Conservation (phyloP, 1,140 invertebrate genomes). For the Pseudomyrmex concolor region DNA sequence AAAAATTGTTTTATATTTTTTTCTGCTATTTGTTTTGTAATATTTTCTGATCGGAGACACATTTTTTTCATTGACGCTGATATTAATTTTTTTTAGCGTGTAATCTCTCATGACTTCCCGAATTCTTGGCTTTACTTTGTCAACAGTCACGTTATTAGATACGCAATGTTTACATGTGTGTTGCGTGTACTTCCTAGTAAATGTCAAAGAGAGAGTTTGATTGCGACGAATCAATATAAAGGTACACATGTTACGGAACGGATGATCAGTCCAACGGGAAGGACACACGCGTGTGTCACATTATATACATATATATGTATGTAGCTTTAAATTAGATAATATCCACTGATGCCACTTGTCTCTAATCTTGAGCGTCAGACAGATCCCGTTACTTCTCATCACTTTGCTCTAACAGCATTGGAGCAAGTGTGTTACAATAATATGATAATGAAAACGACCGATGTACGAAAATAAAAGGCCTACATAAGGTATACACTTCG, state of each 20-base stretch:
- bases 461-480: too few species aligned
- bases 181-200: not conserved
- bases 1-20: not conserved
- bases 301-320: not conserved
- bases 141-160: too few species aligned
- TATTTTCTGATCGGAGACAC: not conserved
- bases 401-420: constrained; percentile 37
- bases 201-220: not conserved
- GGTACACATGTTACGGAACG: not conserved
- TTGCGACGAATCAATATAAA: constrained; percentile 39
- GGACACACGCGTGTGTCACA: not conserved
- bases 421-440: constrained; percentile 27
- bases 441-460: constrained; percentile 22
- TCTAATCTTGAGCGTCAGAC: constrained; percentile 44
- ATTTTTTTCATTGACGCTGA: not conserved
- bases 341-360: constrained; percentile 47
- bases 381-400: constrained; percentile 39
- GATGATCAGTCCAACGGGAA: constrained; percentile 14
- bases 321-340: constrained; percentile 51
- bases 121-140: not conserved
- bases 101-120: not conserved
- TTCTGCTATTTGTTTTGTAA: too few species aligned
- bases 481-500: too few species aligned
- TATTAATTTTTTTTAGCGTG: not conserved
- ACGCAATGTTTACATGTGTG: not conserved